Base-by-base conservation (phyloP, 2,888 invertebrate genomes). In the Epistrophe grossulariae region DNA sequence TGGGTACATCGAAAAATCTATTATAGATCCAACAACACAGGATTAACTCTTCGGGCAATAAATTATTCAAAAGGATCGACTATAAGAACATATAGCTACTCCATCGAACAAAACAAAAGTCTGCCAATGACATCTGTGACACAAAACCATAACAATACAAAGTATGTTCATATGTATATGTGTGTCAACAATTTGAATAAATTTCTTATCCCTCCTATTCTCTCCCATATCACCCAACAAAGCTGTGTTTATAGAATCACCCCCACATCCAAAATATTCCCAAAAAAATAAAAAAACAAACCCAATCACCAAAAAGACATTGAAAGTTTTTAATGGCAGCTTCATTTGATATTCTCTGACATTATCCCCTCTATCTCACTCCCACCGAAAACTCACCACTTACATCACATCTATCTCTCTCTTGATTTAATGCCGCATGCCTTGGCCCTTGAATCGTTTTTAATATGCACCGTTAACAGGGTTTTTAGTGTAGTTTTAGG, bases 71-170 rank as follows among this genome's bases (percentile, higher is more conserved):
- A 71, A 24, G 28, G 57, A 81, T n/a, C n/a, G n/a, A n/a, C n/a
- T n/a, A 73, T 70, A 70, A 68, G 31, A 48, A 43, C 35, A 68
- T 66, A 24, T 31, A 35, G 24, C 35, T 8, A 79, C 76, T 71
- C 84, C 52, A 28, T 57, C 71, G 45, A n/a, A 73, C 64, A 79
- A 79, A 70, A 76, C 68, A 59, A 76, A 74, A 70, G 74, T 83
- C 87, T 83, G 87, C 76, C 66, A 76, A 76, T 83, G 83, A 87
- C 87, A 87, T 79, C 79, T 87, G 87, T 72, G 79, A 76, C 76
- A 76, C 70, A 76, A 79, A 62, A 83, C 79, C 87, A 79, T 78
- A 81, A 62, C 81, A 78, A 85, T 76, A 82, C 74, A 79, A 79
- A 79, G 50, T 24, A 24, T 24, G 24, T 24, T n/a, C n/a, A 24